phyloP scores from a whole-genome alignment of 2,888 invertebrate genomes.

The Dryocosmus kuriphilus region DNA sequence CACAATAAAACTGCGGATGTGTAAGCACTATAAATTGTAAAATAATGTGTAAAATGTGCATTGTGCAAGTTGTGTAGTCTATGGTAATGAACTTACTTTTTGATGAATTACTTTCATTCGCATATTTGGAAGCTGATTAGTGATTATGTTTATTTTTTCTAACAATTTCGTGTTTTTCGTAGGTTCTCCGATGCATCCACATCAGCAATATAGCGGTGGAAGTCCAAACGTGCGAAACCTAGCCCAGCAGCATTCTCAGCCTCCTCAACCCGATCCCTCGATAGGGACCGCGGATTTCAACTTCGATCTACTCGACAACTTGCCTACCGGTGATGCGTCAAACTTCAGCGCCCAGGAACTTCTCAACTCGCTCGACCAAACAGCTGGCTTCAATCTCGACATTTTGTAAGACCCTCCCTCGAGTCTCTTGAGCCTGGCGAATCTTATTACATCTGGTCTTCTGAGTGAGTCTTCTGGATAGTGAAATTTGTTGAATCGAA shows the following conservation, averaged over 20 bases:
- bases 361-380: slow-evolving; percentile 89
- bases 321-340: slow-evolving; percentile 86
- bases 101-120: no score
- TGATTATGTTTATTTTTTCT: neutral
- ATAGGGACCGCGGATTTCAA: slow-evolving; percentile 83
- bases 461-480: neutral
- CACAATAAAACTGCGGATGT: no score
- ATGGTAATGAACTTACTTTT: no score
- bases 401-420: slow-evolving; percentile 68
- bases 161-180: slow-evolving; percentile 14
- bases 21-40: no score
- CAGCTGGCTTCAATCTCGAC: slow-evolving; percentile 79
- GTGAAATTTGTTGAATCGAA: neutral
- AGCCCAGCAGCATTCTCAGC: slow-evolving; percentile 69
- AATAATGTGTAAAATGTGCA: no score
- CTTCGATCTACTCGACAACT: slow-evolving; percentile 91
- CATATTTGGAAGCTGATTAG: no score
- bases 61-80: no score
- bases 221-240: slow-evolving; percentile 74
- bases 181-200: slow-evolving; percentile 77
- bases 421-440: slow-evolving; percentile 52
- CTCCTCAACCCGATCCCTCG: slow-evolving; percentile 70
- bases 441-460: slow-evolving; percentile 15
- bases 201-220: slow-evolving; percentile 75
- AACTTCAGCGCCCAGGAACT: slow-evolving; percentile 90